Evolutionary conservation across 2,797 vertebrate species (phyloP), one percentile per base, ranked within the genome.

Genomic region (Pseudopleuronectes americanus): DNA sequence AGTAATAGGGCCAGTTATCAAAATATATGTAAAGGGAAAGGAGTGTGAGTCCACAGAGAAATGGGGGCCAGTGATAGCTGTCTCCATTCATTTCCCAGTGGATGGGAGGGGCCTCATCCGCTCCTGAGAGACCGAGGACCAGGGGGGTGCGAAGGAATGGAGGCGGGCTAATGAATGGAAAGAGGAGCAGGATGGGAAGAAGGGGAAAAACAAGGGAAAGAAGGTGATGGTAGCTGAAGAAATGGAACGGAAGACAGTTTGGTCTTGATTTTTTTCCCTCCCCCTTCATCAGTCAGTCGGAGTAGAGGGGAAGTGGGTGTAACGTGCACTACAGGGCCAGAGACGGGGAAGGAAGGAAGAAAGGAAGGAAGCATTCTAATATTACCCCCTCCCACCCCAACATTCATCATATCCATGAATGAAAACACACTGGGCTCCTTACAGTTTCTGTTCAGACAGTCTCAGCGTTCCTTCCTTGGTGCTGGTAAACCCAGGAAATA

Each of bases 71-170:
- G 89, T 86, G 91, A 79, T 90, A 90, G 89, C 68, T 82, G 86
- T 91, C 93, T 87, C 90, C 9, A 54, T 92, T 94, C 81, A 83
- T 87, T 92, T 95, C 91, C 86, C 92, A 89, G 92, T 86, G 87
- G 93, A 92, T 86, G 87, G 88, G 87, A 94, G 94, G 41, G 93
- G 91, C 90, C 90, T 76, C 92, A 90, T 95, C 93, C 94, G 95
- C 88, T 61, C 74, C 64, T 23, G 66, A 70, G 84, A 69, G 63
- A 66, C 21, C 0, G 26, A 66, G 52, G 41, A 53, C 7, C 1
- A 9, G 21, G 45, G 47, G 24, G 16, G 48, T 43, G 24, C 22
- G 3, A 1, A n/a, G 63, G 43, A 38, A 17, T 13, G 28, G 24
- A 23, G 5, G 22, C 4, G 19, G 19, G 8, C 52, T 58, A 10